Base-by-base conservation (phyloP, 2,888 invertebrate species). In the Caenorhabditis auriculariae region DNA sequence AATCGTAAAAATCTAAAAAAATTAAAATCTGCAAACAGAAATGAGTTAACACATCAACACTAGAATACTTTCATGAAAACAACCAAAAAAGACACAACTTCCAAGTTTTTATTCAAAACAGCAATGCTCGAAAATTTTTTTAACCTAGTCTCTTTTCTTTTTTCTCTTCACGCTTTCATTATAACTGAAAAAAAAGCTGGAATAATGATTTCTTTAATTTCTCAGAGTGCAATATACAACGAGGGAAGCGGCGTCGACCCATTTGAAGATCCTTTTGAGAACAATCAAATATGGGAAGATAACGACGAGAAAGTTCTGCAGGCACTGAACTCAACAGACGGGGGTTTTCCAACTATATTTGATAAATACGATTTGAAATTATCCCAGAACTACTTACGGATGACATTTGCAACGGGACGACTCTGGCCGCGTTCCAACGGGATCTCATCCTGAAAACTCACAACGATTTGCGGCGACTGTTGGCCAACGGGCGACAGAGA, bases 391-490 rank as follows among this genome's bases (percentile, higher is more conserved):
- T 56, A n/a, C 43, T 60, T 12, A 54, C 50, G 37, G 46, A 50
- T 44, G 48, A 59, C 27, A 23, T 46, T 32, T 61, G 61, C 47
- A 53, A 53, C 41, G 53, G 42, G 47, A 56, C 61, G 48, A 53
- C 61, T 41, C 51, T 61, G 44, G 57, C 45, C 5, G 46, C 45
- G 43, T 41, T 50, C 46, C 61, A 61, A 32, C 54, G 50, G 3
- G 59, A 59, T n/a, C 55, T 67, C 52, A 63, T 67, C 21, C 37
- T 67, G 42, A 49, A 45, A 39, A 67, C 59, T n/a, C 65, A 65
- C 37, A 69, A 69, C 49, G 58, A 65, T 50, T 49, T 65, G 44
- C 48, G 68, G 41, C 62, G 62, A 51, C 51, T 52, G 28, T 51
- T 69, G 54, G 65, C 68, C 26, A 54, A 41, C 48, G 68, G 68